Evolutionary conservation across 1,140 invertebrate species (phyloP), one percentile per base, ranked within the genome.

Genomic region (Gryon sp.): DNA sequence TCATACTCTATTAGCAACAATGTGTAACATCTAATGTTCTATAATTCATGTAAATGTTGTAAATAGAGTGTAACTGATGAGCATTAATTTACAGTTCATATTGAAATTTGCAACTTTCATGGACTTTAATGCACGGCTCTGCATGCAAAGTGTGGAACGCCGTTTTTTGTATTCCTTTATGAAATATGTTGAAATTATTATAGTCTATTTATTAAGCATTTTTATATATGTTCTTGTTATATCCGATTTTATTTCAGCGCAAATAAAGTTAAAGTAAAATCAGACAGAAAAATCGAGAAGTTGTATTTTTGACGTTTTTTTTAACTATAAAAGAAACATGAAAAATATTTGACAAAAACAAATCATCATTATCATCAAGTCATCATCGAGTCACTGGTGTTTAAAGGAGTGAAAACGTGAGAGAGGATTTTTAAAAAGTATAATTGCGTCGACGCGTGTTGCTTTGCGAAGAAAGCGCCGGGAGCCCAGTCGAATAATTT

Each of bases 331-430:
- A n/a, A n/a, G n/a, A n/a, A n/a, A n/a, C n/a, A n/a, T n/a, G n/a
- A n/a, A n/a, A 65, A 52, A 65, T 68, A 40, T 68, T 68, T 48
- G 52, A n/a, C 50, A 24, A 70, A n/a, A n/a, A n/a, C n/a, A n/a
- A n/a, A n/a, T n/a, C n/a, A 12, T 34, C 9, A 34, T 11, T 34
- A 34, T 12, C 4, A 12, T 12, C 5, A 11, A 9, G 4, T 2
- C 9, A 41, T 73, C 69, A 73, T 63, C 14, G 32, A 32, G 15
- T 60, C 43, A 26, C 30, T 45, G 26, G 11, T 32, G 15, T 62
- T 68, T 53, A 70, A 78, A 75, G 48, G 57, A 77, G 76, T 63
- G 76, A 79, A 83, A 79, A 79, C 68, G 46, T 24, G 73, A 32
- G 68, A 78, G 46, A 74, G 74, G n/a, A n/a, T 26, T 65, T 45